phyloP scores from a whole-genome alignment of 1,140 invertebrate species.

The Drosophila ironensis region DNA sequence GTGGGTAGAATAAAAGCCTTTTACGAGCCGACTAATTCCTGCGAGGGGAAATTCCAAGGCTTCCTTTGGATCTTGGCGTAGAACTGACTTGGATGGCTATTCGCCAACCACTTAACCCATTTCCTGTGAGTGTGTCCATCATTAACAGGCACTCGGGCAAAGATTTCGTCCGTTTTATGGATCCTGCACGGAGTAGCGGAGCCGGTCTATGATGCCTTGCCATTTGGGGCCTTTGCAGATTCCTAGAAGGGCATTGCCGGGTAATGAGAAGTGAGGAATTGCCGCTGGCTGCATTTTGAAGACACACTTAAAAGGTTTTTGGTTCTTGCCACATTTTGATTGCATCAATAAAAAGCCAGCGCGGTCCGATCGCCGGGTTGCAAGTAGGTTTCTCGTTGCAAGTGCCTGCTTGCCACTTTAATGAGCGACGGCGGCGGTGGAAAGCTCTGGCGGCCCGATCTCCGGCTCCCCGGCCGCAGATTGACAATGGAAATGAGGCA shows the following conservation, averaged over 20 bases:
- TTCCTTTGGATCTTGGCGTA: not conserved
- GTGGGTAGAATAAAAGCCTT: not conserved
- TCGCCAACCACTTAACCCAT: constrained; percentile 37
- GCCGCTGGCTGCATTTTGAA: constrained; percentile 65
- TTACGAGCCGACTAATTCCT: constrained; percentile 10
- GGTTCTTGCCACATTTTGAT: constrained; percentile 65
- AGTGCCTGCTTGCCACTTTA: constrained; percentile 48
- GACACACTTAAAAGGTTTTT: constrained; percentile 54
- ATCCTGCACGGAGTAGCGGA: constrained; percentile 8
- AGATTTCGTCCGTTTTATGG: constrained; percentile 16
- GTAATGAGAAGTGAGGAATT: constrained; percentile 65
- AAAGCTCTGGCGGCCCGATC: constrained; percentile 43
- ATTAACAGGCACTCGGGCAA: constrained; percentile 7
- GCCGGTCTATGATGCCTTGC: constrained; percentile 21
- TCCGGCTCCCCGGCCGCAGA: constrained; percentile 13
- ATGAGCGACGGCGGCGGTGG: constrained; percentile 39
- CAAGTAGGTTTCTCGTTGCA: too few species aligned
- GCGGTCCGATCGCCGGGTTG: too few species aligned
- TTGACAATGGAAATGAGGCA: constrained; percentile 76
- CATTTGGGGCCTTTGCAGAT: constrained; percentile 59
- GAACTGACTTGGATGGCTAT: not conserved
- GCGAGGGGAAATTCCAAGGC: not conserved
- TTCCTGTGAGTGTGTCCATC: constrained; percentile 33
- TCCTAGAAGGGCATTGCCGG: constrained; percentile 53
- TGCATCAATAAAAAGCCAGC: constrained; percentile 70